Evolutionary conservation across 2,888 invertebrate genomes (phyloP).

Genomic region (Agrypnus murinus): DNA sequence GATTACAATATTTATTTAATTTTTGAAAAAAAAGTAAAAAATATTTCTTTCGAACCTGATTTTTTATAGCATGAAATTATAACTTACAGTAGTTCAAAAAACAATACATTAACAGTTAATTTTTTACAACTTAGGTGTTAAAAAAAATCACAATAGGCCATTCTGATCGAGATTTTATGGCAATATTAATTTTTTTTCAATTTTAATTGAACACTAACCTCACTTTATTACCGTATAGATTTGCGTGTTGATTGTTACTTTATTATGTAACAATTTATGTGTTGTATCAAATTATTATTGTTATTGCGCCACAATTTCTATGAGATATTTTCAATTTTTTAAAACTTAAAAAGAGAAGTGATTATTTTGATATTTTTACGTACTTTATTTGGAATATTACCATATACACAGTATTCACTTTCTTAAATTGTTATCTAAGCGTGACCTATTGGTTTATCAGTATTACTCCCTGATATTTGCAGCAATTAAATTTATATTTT

Average conservation of each 20-base stretch:
- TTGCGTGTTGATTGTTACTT: neutral
- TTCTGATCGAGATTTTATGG: neutral
- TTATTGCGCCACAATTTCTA: too few species aligned
- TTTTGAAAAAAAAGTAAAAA: too few species aligned
- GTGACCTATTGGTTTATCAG: neutral
- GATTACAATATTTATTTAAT: too few species aligned
- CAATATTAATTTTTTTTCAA: neutral
- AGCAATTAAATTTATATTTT: too few species aligned
- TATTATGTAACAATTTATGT: neutral
- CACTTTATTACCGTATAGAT: neutral
- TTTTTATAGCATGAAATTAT: too few species aligned
- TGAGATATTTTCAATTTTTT: too few species aligned
- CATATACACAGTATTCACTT: neutral
- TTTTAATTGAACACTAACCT: conserved; percentile 16
- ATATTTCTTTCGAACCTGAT: too few species aligned
- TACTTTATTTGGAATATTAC: conserved; percentile 13
- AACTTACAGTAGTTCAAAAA: too few species aligned
- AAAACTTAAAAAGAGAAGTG: too few species aligned
- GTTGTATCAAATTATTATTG: too few species aligned
- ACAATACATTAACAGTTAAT: too few species aligned
- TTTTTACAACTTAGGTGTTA: neutral
- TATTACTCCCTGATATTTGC: too few species aligned
- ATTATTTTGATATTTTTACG: conserved; percentile 5
- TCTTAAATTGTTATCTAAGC: neutral
- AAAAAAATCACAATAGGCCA: neutral